Conservation (phyloP, 2,888 invertebrate species). For the Ypsolopha sequella region DNA sequence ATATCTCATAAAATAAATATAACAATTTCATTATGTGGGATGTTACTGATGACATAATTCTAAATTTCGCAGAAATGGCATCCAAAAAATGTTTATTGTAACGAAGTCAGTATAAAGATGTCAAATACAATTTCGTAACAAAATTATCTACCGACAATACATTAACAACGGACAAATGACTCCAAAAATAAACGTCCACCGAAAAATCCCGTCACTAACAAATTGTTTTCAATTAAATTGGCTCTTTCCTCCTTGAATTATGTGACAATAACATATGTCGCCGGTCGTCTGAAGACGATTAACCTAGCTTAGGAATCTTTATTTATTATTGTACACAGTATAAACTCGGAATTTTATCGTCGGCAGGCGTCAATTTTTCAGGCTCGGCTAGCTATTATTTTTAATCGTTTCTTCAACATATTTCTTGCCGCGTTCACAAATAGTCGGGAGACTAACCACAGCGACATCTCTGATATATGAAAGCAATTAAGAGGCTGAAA, state of each 20-base stretch:
- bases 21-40: too few relatives aligned
- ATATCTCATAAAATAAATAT: too few relatives aligned
- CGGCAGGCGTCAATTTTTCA: constrained; percentile 30
- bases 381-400: constrained; percentile 30
- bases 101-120: background rate
- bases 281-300: constrained; percentile 31
- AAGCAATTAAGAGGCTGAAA: constrained; percentile 52
- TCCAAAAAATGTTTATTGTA: background rate
- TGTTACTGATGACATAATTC: background rate
- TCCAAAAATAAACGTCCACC: constrained; percentile 34
- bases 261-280: constrained; percentile 54
- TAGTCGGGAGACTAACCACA: constrained; percentile 8
- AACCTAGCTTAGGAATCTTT: constrained; percentile 32
- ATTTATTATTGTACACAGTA: constrained; percentile 32
- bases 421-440: constrained; percentile 11
- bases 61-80: too few relatives aligned
- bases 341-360: constrained; percentile 34
- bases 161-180: constrained; percentile 23
- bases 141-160: constrained; percentile 21
- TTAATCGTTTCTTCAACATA: constrained; percentile 25
- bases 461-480: constrained; percentile 24
- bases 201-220: constrained; percentile 25
- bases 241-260: constrained; percentile 43
- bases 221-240: constrained; percentile 48
- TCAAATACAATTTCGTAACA: constrained; percentile 3